These are phyloP conservation scores for Morus bassanus DNA, from an alignment of 2,797 vertebrate genomes.

Conservation along the genomic window DNA sequence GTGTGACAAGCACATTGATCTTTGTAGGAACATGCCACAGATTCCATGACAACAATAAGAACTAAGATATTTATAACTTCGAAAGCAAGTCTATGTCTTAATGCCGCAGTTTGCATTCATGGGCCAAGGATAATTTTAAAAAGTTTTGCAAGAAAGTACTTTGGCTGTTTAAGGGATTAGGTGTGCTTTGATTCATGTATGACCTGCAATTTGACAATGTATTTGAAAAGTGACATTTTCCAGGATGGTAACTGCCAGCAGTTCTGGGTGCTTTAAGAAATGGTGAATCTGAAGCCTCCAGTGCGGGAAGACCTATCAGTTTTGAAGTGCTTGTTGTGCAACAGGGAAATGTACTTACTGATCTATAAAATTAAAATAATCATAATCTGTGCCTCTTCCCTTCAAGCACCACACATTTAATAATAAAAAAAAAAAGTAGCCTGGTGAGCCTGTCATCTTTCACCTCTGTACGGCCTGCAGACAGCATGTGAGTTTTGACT, in stretches of 20 bases:
- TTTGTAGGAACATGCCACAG: neutral
- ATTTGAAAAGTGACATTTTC: neutral
- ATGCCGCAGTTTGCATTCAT: neutral
- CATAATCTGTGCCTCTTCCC: neutral
- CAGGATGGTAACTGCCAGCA: neutral
- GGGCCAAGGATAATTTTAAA: neutral
- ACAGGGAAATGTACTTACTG: neutral
- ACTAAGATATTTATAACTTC: neutral
- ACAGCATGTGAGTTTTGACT: neutral
- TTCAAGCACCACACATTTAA: neutral
- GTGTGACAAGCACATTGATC: neutral
- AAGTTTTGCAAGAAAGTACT: neutral
- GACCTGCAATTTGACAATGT: neutral
- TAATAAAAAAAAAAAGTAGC: neutral
- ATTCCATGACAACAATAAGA: neutral
- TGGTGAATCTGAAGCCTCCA: neutral
- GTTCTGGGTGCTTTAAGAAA: neutral
- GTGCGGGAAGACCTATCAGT: neutral
- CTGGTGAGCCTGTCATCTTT: neutral
- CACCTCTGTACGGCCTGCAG: neutral
- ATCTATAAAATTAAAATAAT: neutral
- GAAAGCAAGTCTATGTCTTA: neutral
- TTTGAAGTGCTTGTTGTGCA: neutral
- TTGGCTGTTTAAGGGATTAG: neutral
- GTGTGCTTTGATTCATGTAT: neutral